phyloP scores from a whole-genome alignment of 2,113 vertebrate species.

The Gopherus flavomarginatus region DNA sequence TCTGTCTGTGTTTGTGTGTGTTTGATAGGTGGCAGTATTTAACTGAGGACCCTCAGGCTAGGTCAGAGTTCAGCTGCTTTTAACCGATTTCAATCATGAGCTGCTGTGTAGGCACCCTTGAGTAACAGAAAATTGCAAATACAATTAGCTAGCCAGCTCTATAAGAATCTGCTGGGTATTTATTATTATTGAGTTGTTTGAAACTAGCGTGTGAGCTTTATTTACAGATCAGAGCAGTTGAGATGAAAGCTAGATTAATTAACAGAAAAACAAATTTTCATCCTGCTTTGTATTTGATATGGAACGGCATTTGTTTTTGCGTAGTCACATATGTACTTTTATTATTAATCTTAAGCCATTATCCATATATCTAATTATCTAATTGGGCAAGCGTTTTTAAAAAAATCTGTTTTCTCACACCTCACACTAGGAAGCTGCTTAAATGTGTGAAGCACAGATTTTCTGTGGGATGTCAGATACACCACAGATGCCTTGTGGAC shows the following conservation, averaged over 20 bases:
- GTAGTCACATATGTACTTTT: constrained; percentile 14
- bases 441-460: constrained; percentile 39
- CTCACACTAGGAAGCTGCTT: background rate
- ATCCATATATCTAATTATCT: background rate
- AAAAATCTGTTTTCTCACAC: background rate
- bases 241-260: constrained; percentile 76
- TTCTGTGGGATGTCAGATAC: constrained; percentile 5
- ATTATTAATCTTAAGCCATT: constrained; percentile 28
- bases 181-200: constrained; percentile 16
- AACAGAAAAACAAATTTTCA: constrained; percentile 58
- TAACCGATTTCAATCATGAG: constrained; percentile 86
- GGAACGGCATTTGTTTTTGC: constrained; percentile 51
- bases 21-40: constrained; percentile 72
- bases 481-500: constrained; percentile 29
- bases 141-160: constrained; percentile 72
- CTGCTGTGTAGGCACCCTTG: constrained; percentile 66
- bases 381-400: background rate
- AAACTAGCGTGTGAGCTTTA: constrained; percentile 59
- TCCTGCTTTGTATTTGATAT: constrained; percentile 50
- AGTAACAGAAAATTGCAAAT: constrained; percentile 75
- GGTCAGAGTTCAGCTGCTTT: constrained; percentile 78
- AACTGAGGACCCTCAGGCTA: constrained; percentile 58
- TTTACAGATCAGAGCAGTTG: constrained; percentile 64
- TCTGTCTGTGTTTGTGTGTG: constrained; percentile 52
- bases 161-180: constrained; percentile 12